phyloP scores from a whole-genome alignment of 2,113 vertebrate species.

The Ahaetulla prasina region DNA sequence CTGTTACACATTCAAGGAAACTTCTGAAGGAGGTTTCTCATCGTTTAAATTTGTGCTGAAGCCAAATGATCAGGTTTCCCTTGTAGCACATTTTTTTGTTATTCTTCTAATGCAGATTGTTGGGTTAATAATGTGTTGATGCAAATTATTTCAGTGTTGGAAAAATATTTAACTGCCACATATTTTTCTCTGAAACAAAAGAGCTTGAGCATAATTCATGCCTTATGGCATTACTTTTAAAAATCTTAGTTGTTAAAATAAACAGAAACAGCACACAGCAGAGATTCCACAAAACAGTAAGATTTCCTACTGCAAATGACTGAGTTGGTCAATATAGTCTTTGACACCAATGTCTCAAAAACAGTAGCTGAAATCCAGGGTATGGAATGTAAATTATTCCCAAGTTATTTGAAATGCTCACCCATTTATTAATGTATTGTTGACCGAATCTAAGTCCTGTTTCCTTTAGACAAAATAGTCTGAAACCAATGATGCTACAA shows the following conservation, averaged over 20 bases:
- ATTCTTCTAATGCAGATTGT: background rate
- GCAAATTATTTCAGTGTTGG: conserved; percentile 22
- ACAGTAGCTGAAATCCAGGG: background rate
- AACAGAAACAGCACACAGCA: conserved; percentile 45
- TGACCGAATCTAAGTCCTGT: background rate
- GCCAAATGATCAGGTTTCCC: background rate
- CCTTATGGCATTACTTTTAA: conserved; percentile 62
- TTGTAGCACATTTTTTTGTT: background rate
- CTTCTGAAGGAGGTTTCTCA: background rate
- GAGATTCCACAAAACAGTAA: conserved; percentile 15
- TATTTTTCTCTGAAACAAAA: conserved; percentile 57
- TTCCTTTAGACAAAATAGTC: background rate
- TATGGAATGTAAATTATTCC: accelerated
- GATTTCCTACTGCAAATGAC: conserved; percentile 22
- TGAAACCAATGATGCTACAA: background rate
- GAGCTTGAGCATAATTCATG: conserved; percentile 46
- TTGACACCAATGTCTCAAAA: background rate
- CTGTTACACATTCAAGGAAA: background rate
- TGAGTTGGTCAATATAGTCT: conserved; percentile 20
- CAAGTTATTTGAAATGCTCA: background rate
- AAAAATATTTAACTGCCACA: conserved; percentile 34
- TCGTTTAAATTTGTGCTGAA: background rate
- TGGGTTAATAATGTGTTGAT: conserved; percentile 31
- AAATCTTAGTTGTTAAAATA: conserved; percentile 39
- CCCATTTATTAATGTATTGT: background rate